phyloP scores from a whole-genome alignment of 2,113 vertebrate genomes.

The Arenaria interpres region DNA sequence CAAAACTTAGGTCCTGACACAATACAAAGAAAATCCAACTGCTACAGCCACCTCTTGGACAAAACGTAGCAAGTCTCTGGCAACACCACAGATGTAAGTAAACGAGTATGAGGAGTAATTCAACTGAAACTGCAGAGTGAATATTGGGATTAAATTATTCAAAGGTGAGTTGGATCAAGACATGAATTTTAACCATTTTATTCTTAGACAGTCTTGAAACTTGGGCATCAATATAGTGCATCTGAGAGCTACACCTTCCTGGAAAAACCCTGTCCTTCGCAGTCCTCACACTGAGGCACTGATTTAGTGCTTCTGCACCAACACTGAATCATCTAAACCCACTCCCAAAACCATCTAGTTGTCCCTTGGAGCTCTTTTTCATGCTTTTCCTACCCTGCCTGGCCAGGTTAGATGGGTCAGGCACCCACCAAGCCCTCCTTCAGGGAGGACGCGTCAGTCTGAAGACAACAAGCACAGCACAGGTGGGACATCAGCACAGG shows the following conservation, averaged over 20 bases:
- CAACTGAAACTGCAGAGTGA: background rate
- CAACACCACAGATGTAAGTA: accelerated
- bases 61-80: accelerated
- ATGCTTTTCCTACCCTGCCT: background rate
- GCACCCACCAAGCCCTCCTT: background rate
- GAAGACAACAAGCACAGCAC: background rate
- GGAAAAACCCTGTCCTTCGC: background rate
- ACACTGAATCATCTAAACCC: no score
- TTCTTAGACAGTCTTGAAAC: background rate
- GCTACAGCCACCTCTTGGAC: background rate
- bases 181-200: background rate
- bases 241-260: background rate
- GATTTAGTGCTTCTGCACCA: no score
- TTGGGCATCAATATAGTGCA: background rate
- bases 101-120: background rate
- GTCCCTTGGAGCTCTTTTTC: background rate
- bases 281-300: background rate
- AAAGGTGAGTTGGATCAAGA: background rate
- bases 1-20: background rate
- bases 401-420: background rate
- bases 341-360: background rate
- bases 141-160: background rate
- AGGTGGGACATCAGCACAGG: background rate
- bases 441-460: background rate
- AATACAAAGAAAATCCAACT: background rate